These are phyloP conservation scores for Falco novaeseelandiae DNA, from an alignment of 2,797 vertebrate genomes.

Conservation along the genomic window DNA sequence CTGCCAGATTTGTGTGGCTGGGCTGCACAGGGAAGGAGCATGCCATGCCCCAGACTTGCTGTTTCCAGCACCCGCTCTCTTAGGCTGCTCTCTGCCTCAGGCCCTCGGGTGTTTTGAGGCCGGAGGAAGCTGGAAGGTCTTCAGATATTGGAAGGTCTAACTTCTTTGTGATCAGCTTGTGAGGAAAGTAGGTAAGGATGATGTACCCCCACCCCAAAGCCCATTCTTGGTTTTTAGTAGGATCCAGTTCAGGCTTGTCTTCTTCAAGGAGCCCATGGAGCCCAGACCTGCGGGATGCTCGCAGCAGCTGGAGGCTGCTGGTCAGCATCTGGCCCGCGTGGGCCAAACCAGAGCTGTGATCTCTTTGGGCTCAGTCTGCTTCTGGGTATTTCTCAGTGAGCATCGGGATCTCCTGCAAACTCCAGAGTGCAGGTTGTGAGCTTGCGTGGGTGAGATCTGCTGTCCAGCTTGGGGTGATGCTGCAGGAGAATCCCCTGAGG, in stretches of 20 bases:
- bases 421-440: neutral
- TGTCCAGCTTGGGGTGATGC: neutral
- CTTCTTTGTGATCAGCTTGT: neutral
- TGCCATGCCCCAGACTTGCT: neutral
- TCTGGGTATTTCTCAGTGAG: neutral
- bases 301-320: neutral
- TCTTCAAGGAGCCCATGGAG: rapidly evolving
- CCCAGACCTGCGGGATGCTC: neutral
- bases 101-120: neutral
- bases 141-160: neutral
- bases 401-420: neutral
- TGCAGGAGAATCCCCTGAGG: neutral
- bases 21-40: neutral
- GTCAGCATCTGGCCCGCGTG: neutral
- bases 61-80: neutral
- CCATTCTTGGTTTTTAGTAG: neutral
- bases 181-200: neutral
- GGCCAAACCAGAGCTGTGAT: neutral
- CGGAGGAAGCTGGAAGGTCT: neutral
- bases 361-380: neutral
- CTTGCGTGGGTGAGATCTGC: neutral
- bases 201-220: neutral
- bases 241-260: neutral
- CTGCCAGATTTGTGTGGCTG: neutral
- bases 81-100: neutral